phyloP scores from a whole-genome alignment of 1,140 invertebrate species.

The Rhagoletis pomonella region DNA sequence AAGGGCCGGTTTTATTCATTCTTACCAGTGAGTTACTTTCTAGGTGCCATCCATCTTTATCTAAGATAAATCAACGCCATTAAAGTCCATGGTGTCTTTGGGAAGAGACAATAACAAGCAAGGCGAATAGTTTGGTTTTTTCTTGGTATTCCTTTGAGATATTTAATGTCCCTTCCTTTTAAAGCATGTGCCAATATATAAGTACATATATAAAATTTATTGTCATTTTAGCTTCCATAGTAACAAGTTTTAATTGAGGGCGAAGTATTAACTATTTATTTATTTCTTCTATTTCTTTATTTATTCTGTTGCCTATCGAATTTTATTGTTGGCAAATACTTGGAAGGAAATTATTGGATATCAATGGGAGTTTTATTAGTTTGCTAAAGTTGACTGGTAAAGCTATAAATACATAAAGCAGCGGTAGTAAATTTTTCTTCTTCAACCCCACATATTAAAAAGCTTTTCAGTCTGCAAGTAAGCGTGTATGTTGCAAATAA shows the following conservation, averaged over 20 bases:
- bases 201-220: neutral
- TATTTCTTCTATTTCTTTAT: slow-evolving; percentile 3
- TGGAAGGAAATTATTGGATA: neutral
- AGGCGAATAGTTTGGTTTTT: too few relatives aligned
- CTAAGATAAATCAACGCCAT: too few relatives aligned
- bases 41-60: too few relatives aligned
- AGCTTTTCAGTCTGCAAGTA: too few relatives aligned
- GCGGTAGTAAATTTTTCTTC: neutral
- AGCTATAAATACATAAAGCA: neutral
- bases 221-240: neutral
- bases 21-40: too few relatives aligned
- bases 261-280: neutral
- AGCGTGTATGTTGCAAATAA: too few relatives aligned
- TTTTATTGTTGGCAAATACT: slow-evolving; percentile 1
- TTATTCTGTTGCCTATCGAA: slow-evolving; percentile 2
- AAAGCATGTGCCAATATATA: neutral
- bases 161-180: too few relatives aligned
- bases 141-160: too few relatives aligned
- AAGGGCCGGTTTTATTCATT: too few relatives aligned
- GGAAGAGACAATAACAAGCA: too few relatives aligned
- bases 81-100: too few relatives aligned
- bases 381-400: neutral
- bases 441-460: too few relatives aligned
- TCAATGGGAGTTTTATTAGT: neutral
- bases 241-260: neutral